Evolutionary conservation across 2,797 vertebrate species (phyloP), one percentile per base, ranked within the genome.

Genomic region (Sparidentex hasta): DNA sequence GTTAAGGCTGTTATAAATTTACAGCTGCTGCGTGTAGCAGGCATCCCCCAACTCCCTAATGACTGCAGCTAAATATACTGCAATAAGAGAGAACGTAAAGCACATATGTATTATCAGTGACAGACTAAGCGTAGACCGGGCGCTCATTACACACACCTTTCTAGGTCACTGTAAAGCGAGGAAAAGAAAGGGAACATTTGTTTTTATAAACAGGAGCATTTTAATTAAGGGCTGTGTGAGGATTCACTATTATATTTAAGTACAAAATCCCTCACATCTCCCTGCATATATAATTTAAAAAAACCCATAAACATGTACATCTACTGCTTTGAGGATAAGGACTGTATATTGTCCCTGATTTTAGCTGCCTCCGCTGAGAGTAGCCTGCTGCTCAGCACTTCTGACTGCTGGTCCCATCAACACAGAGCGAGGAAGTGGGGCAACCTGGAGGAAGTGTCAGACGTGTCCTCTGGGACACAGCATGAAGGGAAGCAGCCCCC

Each of bases 41-140:
- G 56, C 74, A 65, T 76, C 68, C 65, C 69, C 64, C 48, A 66
- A 55, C 82, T 80, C 87, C 70, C 76, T 68, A 80, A 87, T 75
- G 85, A 81, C 73, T 80, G 61, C 54, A 79, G 80, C 79, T 81
- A 88, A 85, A 90, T 85, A 84, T 89, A 87, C 63, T 65, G 83
- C 76, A 68, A 75, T 8, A 63, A 84, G 75, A 79, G 67, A 1
- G 11, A 67, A 82, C 56, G 63, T 64, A 73, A 76, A 71, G 76
- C 74, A 66, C 73, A 82, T 70, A 74, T 84, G 75, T 58, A 86
- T 78, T 57, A 84, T 76, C 55, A 41, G 80, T 78, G 51, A 85
- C 71, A 80, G 67, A 66, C 38, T 41, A 33, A 47, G 17, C 51
- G 55, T 20, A 57, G 48, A 86, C 59, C 66, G 65, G 33, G 65